A percentile compares a stretch with the other conserved stretches of the same genome.
These are phyloP conservation scores for Petrocephalus schoutedeni DNA, from an alignment of 2,797 vertebrate genomes.

Conservation along the genomic window DNA sequence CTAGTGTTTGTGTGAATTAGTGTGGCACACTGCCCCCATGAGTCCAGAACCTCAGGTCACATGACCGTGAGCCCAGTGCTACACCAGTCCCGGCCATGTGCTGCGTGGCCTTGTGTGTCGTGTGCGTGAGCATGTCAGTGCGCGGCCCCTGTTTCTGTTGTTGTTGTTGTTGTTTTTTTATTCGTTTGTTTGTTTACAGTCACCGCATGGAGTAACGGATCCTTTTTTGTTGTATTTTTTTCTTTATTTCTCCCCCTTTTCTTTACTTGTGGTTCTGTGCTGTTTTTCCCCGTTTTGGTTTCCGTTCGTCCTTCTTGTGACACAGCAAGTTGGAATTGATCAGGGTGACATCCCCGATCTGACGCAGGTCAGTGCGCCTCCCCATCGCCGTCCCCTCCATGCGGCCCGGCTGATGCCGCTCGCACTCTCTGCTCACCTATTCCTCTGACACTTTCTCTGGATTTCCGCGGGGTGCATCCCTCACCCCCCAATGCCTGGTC, in stretches of 20 bases:
- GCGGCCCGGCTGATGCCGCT: background rate
- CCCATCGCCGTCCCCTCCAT: constrained; percentile 36
- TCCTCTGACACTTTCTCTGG: background rate
- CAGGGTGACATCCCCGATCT: constrained; percentile 92
- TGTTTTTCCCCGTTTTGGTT: constrained; percentile 42
- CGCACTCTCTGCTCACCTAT: background rate
- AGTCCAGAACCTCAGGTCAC: background rate
- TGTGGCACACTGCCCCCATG: background rate
- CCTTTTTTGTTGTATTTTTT: constrained; percentile 47
- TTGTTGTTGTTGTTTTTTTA: background rate
- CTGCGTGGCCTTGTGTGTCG: constrained; percentile 10
- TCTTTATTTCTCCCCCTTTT: constrained; percentile 28
- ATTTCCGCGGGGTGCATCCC: background rate
- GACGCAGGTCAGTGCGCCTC: constrained; percentile 86
- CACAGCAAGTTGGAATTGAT: constrained; percentile 97
- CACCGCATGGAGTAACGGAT: constrained; percentile 67
- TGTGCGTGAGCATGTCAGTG: constrained; percentile 37
- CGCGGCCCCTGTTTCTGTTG: constrained; percentile 36
- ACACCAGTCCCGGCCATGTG: constrained; percentile 16
- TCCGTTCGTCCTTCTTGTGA: constrained; percentile 56
- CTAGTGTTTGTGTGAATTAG: background rate
- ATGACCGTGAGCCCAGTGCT: background rate
- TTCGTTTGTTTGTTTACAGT: constrained; percentile 49
- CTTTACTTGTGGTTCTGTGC: constrained; percentile 27
- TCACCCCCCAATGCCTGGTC: background rate